Base-by-base conservation (phyloP, 1,140 invertebrate genomes). In the Drosophila athabasca region DNA sequence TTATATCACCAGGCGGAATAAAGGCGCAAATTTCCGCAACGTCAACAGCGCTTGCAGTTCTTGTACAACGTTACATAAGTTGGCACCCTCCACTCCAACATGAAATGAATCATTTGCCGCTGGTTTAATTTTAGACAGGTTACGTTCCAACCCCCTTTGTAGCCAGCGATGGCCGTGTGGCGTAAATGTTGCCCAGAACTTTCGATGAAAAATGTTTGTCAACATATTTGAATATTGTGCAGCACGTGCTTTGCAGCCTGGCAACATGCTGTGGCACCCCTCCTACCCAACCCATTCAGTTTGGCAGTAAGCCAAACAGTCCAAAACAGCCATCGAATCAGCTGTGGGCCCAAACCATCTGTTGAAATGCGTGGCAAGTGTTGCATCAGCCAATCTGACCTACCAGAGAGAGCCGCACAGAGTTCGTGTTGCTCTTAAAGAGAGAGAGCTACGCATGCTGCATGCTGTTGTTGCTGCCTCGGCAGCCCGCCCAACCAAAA, bases 311-410 rank as follows among this genome's bases (percentile, higher is more conserved):
- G 72, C 54, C 71, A 65, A 31, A 39, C 11, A 39, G 35, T 39
- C 35, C 11, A 39, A 39, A 39, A 9, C 35, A 39, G 35, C 11
- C 4, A 39, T 11, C 11, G 53, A 15, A 62, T 78, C 67, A 81
- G 73, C 76, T 80, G 80, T 50, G 51, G 17, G 49, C 17, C 26
- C 29, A 8, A 69, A 53, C 26, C 75, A 76, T 65, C 82, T 85
- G 82, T 55, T 83, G 84, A 59, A 87, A 87, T 76, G 29, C 41
- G 44, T 60, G 49, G 53, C 51, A 79, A 55, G 60, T 89, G 72
- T 87, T 87, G 83, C 83, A 87, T 87, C 83, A 87, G 78, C 83
- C 84, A 88, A 68, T 72, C 64, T 41, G 46, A 67, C 45, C 39
- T 55, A 57, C 44, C 61, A 46, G 29, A 31, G 62, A 60, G 69